Conservation (phyloP, 1,140 invertebrate species). For the Heliconius hermathena region DNA sequence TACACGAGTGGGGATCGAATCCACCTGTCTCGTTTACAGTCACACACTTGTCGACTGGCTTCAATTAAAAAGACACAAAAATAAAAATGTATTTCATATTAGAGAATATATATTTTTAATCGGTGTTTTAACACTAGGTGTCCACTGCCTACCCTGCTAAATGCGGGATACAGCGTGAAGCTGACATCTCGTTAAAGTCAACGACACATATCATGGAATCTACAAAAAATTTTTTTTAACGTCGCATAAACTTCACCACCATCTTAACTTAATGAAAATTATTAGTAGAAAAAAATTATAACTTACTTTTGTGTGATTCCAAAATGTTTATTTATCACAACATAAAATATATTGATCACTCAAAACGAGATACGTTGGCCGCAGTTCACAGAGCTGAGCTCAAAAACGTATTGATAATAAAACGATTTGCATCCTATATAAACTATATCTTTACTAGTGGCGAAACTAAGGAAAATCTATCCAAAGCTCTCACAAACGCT, state of each 20-base stretch:
- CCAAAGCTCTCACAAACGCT: slow-evolving; percentile 31
- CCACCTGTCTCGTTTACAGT: too few relatives aligned
- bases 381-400: slow-evolving; percentile 49
- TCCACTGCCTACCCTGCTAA: too few relatives aligned
- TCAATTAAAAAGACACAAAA: too few relatives aligned
- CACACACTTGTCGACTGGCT: too few relatives aligned
- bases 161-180: too few relatives aligned
- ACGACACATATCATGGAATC: too few relatives aligned
- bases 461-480: slow-evolving; percentile 44
- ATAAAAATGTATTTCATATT: too few relatives aligned
- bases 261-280: not conserved
- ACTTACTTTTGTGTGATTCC: slow-evolving; percentile 58
- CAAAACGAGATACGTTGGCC: slow-evolving; percentile 51
- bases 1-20: too few relatives aligned
- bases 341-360: slow-evolving; percentile 36
- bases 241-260: not conserved
- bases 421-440: slow-evolving; percentile 29
- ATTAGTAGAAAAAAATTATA: not conserved
- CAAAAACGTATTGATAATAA: slow-evolving; percentile 54
- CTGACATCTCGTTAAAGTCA: too few relatives aligned
- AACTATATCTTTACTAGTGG: slow-evolving; percentile 30
- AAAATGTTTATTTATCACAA: slow-evolving; percentile 20
- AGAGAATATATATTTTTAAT: too few relatives aligned
- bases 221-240: not conserved
- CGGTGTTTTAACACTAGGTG: too few relatives aligned